These are phyloP conservation scores for Pseudochirops cupreus DNA, from an alignment of 2,797 vertebrate genomes.

Conservation along the genomic window DNA sequence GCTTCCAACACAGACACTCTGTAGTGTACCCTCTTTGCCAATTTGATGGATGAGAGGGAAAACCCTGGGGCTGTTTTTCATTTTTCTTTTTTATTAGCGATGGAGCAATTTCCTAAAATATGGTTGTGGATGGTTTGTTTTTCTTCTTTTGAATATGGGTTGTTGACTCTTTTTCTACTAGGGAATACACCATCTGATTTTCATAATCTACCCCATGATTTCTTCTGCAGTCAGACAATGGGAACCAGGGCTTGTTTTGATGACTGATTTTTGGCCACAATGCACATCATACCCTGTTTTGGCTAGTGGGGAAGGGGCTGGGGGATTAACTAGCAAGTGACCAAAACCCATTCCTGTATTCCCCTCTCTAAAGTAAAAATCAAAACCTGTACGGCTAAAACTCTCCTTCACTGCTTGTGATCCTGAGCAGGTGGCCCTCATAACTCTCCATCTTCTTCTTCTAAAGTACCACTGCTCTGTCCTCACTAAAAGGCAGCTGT, in stretches of 20 bases:
- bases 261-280: neutral
- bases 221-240: neutral
- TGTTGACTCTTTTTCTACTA: neutral
- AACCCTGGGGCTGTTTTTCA: neutral
- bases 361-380: neutral
- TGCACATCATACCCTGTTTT: neutral
- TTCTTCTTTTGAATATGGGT: neutral
- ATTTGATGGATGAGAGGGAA: neutral
- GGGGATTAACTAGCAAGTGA: neutral
- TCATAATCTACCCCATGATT: constrained; percentile 2
- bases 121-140: neutral
- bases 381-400: neutral
- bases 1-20: neutral
- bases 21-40: neutral
- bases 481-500: neutral
- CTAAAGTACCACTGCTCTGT: neutral
- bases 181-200: neutral
- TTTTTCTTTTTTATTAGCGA: neutral
- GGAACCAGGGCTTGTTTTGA: neutral
- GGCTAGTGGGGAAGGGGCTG: neutral
- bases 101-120: neutral
- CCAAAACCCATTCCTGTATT: neutral
- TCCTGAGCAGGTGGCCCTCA: neutral
- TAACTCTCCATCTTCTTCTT: neutral
- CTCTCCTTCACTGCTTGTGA: neutral